Percentiles rank a stretch among this genome's conserved stretches.
These are phyloP conservation scores for Lagopus muta DNA, from an alignment of 2,113 vertebrate genomes.

Conservation along the genomic window DNA sequence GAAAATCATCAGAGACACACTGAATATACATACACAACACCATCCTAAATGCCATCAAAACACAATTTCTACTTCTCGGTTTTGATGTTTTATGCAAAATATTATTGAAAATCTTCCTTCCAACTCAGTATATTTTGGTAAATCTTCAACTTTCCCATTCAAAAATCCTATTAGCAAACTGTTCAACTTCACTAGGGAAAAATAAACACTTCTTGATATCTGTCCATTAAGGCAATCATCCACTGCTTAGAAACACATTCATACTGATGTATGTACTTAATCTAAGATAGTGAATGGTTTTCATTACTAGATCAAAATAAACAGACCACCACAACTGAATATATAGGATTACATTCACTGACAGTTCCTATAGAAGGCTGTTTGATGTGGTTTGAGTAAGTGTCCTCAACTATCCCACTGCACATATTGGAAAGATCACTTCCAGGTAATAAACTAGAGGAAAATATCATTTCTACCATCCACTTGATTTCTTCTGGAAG, in stretches of 20 bases:
- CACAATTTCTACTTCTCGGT: background rate
- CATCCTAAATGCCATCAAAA: background rate
- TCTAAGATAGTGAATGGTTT: background rate
- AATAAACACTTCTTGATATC: background rate
- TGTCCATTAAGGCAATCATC: background rate
- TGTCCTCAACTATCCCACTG: background rate
- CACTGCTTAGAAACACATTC: background rate
- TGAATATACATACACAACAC: background rate
- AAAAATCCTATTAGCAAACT: background rate
- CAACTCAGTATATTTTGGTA: background rate
- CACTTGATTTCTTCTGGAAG: background rate
- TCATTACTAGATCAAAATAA: background rate
- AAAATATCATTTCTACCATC: background rate
- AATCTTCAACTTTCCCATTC: background rate
- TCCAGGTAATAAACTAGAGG: background rate
- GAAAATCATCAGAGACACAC: background rate
- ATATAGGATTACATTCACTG: background rate
- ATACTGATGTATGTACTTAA: background rate
- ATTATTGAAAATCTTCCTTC: background rate
- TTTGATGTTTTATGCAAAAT: background rate
- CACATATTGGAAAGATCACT: background rate
- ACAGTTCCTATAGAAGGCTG: accelerated
- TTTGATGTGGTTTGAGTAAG: background rate
- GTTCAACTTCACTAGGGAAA: background rate
- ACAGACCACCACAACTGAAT: background rate